Evolutionary conservation across 2,797 vertebrate species (phyloP).

Genomic region (Micropoecilia bifurca): DNA sequence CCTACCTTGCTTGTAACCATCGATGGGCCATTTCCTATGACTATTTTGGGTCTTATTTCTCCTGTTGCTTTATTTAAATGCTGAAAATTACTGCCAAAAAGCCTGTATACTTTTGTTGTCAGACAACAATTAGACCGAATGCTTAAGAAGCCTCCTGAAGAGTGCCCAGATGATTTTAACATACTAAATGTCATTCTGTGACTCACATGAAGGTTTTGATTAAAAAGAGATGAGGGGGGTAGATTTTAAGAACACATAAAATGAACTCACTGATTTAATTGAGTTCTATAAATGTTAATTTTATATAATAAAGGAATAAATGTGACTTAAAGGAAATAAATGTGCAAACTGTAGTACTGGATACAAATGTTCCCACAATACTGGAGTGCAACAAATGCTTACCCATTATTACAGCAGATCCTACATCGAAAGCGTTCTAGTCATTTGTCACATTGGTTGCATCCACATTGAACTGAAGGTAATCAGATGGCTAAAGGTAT

Average conservation of each 20-base stretch:
- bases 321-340: background rate
- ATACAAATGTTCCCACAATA: constrained; percentile 36
- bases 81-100: constrained; percentile 11
- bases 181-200: constrained; percentile 7
- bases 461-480: constrained; percentile 36
- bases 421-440: constrained; percentile 29
- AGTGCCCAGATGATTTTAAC: constrained; percentile 18
- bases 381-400: constrained; percentile 14
- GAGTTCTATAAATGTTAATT: background rate
- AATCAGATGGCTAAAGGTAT: constrained; percentile 53
- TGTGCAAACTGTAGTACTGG: constrained; percentile 22
- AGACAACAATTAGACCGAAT: constrained; percentile 29
- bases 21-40: background rate
- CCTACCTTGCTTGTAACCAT: background rate
- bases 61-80: background rate
- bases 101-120: constrained; percentile 1
- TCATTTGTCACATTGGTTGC: constrained; percentile 32
- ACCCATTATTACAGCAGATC: constrained; percentile 40
- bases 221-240: background rate
- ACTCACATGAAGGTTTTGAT: constrained; percentile 2
- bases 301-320: background rate
- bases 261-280: background rate
- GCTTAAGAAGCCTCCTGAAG: constrained; percentile 26
- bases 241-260: background rate
- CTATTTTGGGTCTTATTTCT: background rate